phyloP scores from a whole-genome alignment of 2,797 vertebrate species.

The Antennarius maculatus region DNA sequence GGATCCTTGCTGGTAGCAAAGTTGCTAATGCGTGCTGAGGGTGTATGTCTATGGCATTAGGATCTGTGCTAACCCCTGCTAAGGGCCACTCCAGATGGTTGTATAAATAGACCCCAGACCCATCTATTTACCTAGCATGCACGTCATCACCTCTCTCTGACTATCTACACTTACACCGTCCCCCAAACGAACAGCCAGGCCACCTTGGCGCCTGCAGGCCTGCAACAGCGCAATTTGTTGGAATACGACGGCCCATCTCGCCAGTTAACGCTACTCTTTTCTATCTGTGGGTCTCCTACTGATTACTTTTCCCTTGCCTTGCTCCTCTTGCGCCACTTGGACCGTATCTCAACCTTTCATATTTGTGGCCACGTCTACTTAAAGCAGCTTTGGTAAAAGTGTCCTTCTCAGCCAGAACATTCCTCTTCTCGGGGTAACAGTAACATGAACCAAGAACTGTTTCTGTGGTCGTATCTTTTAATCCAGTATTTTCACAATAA shows the following conservation, averaged over 20 bases:
- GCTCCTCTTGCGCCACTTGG: slow-evolving; percentile 18
- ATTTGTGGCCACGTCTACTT: slow-evolving; percentile 21
- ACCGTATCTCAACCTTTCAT: slow-evolving; percentile 35
- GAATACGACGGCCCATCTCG: slow-evolving; percentile 49
- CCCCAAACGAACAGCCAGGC: slow-evolving; percentile 55
- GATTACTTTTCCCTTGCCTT: slow-evolving; percentile 20
- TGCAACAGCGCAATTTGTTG: slow-evolving; percentile 54
- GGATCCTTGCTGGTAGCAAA: slow-evolving; percentile 62
- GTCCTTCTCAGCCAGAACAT: background rate
- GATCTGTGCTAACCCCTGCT: slow-evolving; percentile 68
- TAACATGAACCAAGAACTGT: background rate
- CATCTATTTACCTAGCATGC: slow-evolving; percentile 80
- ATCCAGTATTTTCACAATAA: slow-evolving; percentile 24
- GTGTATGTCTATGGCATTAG: slow-evolving; percentile 49
- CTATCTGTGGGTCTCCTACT: slow-evolving; percentile 19
- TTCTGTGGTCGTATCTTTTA: background rate
- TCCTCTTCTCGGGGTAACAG: slow-evolving; percentile 12
- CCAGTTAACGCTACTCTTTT: slow-evolving; percentile 22
- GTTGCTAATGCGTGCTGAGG: slow-evolving; percentile 62
- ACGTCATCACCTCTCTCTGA: slow-evolving; percentile 82
- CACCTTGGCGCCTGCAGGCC: slow-evolving; percentile 51
- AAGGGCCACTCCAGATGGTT: slow-evolving; percentile 76
- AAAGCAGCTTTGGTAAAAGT: background rate
- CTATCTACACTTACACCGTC: slow-evolving; percentile 58
- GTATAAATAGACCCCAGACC: slow-evolving; percentile 81